Evolutionary conservation across 2,797 vertebrate genomes (phyloP), one percentile per base, ranked within the genome.

Genomic region (Cyprinella venusta): DNA sequence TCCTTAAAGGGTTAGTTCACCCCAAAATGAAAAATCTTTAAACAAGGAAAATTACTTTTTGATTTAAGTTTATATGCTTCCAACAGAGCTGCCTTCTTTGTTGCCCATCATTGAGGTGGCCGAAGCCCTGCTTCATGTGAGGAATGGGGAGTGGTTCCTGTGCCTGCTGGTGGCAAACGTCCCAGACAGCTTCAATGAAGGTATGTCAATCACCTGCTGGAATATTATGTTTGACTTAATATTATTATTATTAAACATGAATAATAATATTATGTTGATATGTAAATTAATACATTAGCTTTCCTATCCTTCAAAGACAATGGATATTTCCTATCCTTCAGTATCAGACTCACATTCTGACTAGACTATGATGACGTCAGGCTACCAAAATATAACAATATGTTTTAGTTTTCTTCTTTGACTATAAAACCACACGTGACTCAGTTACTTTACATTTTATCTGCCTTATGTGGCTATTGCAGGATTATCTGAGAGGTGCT

Each of bases 181-280:
- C 87, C 98, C 98, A 0, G 98, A 99, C 93, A 99, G 98, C 92
- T 99, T 99, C 91, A 98, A 95, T 52, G 98, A 99, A 96, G 98
- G 98, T 98, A 94, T 84, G 63, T 42, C 8, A 42, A 30, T 76
- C 63, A 42, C 8, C 30, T 76, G 10, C 24, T 56, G 24, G 33
- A 59, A 19, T 79, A 61, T 38, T 59, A 13, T 21, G n/a, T 36
- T 52, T 36, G 8, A 79, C 16, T 50, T n/a, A n/a, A n/a, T n/a
- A n/a, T n/a, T n/a, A n/a, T n/a, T n/a, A n/a, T n/a, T n/a, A n/a
- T n/a, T n/a, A n/a, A n/a, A n/a, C n/a, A n/a, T n/a, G n/a, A n/a
- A n/a, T n/a, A n/a, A n/a, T n/a, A n/a, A n/a, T n/a, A n/a, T n/a
- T n/a, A n/a, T n/a, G n/a, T n/a, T n/a, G n/a, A n/a, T n/a, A n/a